Base-by-base conservation (phyloP, 2,888 invertebrate species). In the Lycaena phlaeas region DNA sequence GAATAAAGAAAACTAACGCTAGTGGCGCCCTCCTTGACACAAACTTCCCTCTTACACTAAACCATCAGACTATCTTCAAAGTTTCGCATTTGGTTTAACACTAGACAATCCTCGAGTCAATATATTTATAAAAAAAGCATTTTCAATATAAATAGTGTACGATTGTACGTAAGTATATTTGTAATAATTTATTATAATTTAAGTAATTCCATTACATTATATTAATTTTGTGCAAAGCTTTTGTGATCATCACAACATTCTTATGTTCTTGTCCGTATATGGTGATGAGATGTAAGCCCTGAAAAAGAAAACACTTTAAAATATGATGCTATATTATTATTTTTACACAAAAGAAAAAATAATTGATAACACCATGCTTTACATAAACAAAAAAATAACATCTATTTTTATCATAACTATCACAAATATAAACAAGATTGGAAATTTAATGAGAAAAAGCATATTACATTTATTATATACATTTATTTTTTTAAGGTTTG, bases 231-330 rank as follows among this genome's bases (percentile, higher is more conserved):
- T 67, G 68, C 68, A 57, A 40, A 70, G 71, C 66, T 64, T 51
- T n/a, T n/a, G n/a, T n/a, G n/a, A n/a, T n/a, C n/a, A 68, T 86
- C 77, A 88, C 76, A 88, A 73, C 86, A 88, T 86, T 68, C 87
- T 79, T 72, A 88, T 81, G 63, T 88, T 88, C 68, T 87, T 89
- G 74, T 89, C 88, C 46, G 87, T 86, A 69, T 85, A 86, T 45
- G 89, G 89, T 58, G 88, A 89, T 61, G 87, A 85, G 70, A 90
- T 89, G 85, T 89, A 89, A 53, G 86, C 85, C 70, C 89, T 90
- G 87, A 86, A 58, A 59, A 58, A 50, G 58, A 47, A 49, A 41
- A 48, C 41, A 48, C 36, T 27, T 36, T 27, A n/a, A n/a, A n/a
- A n/a, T n/a, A n/a, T n/a, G n/a, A n/a, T n/a, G n/a, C n/a, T n/a